Percentiles rank a stretch among this genome's conserved stretches.
Evolutionary conservation across 2,888 invertebrate genomes (phyloP).

Genomic region (Brachylomia viminalis): DNA sequence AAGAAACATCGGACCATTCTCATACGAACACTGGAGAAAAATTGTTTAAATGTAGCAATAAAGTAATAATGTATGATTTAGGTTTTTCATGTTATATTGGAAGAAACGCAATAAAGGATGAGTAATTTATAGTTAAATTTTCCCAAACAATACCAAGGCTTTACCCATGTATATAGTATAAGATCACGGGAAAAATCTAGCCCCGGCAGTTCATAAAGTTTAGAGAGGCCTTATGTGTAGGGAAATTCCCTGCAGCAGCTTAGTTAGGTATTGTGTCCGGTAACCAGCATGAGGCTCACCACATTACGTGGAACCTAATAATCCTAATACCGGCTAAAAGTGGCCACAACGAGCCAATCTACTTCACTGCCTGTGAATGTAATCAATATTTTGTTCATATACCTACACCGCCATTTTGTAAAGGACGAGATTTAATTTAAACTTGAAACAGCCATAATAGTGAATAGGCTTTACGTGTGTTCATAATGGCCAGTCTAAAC

Average conservation of each 20-base stretch:
- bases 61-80: not conserved
- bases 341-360: slow-evolving; percentile 1
- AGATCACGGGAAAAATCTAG: not conserved
- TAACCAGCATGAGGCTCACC: not conserved
- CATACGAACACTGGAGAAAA: not conserved
- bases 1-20: not conserved
- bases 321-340: slow-evolving; percentile 11
- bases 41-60: not conserved
- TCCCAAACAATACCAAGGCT: not conserved
- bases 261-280: not conserved
- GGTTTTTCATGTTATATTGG: too few relatives aligned
- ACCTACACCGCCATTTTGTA: slow-evolving; percentile 12
- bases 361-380: slow-evolving; percentile 7
- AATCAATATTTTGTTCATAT: slow-evolving; percentile 23
- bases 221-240: not conserved
- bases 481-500: slow-evolving; percentile 13
- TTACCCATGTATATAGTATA: not conserved
- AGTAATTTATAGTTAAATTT: not conserved
- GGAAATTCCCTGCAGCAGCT: not conserved
- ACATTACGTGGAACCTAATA: not conserved
- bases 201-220: not conserved
- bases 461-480: slow-evolving; percentile 22
- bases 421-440: slow-evolving; percentile 28
- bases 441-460: slow-evolving; percentile 24
- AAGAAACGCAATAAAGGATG: not conserved